Base-by-base conservation (phyloP, 2,113 vertebrate genomes). In the Prionailurus bengalensis region DNA sequence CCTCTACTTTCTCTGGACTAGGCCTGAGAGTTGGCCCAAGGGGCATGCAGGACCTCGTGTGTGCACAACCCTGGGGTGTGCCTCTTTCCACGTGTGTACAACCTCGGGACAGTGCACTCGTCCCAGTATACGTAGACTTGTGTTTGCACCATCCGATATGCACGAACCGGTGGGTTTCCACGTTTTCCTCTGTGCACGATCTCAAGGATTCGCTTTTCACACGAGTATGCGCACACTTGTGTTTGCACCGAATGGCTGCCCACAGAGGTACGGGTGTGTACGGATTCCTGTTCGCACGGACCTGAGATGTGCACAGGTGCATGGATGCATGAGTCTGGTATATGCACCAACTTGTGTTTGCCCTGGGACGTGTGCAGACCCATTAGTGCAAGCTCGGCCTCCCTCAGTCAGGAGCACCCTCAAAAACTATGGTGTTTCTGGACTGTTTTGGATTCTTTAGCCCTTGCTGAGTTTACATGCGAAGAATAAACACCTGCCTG, bases 281-380 rank as follows among this genome's bases (percentile, higher is more conserved):
- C 3, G 36, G 63, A 53, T 5, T 73, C 3, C 15, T 39, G 83
- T 66, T 29, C n/a, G 11, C 78, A 65, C 5, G 5, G 31, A 3
- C 23, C 33, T 4, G 0, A 27, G 4, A 7, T 33, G 1, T 27
- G 58, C 76, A 31, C 1, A 9, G 58, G 42, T 13, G 7, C 2
- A 13, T 48, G 68, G 25, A 16, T 25, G 42, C 45, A 7, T 13
- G 16, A 33, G 25, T 48, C 7, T 15, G 4, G 21, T 27, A 80
- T 71, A 33, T n/a, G 33, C 61, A 51, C 8, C 51, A 21, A 10
- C 7, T 7, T 48, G 12, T 81, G 33, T 90, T 61, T 82, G 45
- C 4, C 29, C 25, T 4, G 1, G 63, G 48, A 14, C 31, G 17
- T 61, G 73, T 15, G 5, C 23, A 6, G 42, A 53, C 39, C 23